Base-by-base conservation (phyloP, 2,888 invertebrate genomes). In the Sesia bembeciformis region DNA sequence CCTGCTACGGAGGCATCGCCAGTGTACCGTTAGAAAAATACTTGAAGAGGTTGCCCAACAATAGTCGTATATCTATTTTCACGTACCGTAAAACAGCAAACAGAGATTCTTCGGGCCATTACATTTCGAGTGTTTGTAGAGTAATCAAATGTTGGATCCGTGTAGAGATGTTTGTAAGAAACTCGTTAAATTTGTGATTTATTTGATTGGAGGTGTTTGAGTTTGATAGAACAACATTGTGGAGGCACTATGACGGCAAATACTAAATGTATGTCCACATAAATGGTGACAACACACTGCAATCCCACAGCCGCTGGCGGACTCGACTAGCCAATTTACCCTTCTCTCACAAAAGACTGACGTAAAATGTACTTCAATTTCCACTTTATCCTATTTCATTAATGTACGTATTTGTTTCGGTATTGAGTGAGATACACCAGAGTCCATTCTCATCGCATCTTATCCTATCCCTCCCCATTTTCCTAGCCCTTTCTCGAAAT, bases 91-190 rank as follows among this genome's bases (percentile, higher is more conserved):
- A 74, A 78, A 81, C 71, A 72, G 76, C 74, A 81, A 83, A 82
- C 80, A 81, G 58, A 70, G 52, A 74, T 75, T 70, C 73, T 70
- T 78, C 72, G 84, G 79, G 71, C 87, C 85, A 87, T 87, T 88
- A 87, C 81, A 66, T 70, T 62, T 72, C 56, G 64, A 86, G 84
- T 86, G 82, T 85, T 87, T 85, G 84, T 79, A 77, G 81, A 84
- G 84, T 84, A 84, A 78, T 77, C 78, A 78, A 82, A 83, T 73
- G 75, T 64, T 65, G 66, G 66, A 71, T 68, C 65, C 70, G 70
- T 71, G 66, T 73, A 74, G 80, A 76, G 79, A 82, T 84, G 79
- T 84, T 85, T 84, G 81, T 77, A 69, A 69, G 73, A 75, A 78
- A 72, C 80, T 84, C 81, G 79, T 85, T 81, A 81, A 78, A 72